Percentiles rank a stretch among this genome's conserved stretches.
Evolutionary conservation across 2,113 vertebrate species (phyloP).

Genomic region (Gorsachius goisagi): DNA sequence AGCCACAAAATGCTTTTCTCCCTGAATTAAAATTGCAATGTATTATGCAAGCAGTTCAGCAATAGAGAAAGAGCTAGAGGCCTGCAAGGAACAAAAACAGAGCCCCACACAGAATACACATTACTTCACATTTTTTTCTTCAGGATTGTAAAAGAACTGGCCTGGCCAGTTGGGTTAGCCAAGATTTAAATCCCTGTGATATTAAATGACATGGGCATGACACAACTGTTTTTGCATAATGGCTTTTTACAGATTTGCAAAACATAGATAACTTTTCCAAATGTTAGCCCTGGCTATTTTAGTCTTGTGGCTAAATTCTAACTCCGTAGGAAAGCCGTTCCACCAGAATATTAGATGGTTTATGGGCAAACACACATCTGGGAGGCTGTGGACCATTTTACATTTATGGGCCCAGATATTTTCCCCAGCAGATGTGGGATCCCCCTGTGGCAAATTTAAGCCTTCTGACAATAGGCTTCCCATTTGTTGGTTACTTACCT

Average conservation of each 20-base stretch:
- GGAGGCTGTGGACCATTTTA: background rate
- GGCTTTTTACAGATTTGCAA: background rate
- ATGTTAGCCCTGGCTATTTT: background rate
- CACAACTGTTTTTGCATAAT: background rate
- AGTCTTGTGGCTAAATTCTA: background rate
- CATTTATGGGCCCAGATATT: background rate
- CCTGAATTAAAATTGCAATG: background rate
- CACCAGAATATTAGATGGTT: background rate
- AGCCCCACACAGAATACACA: background rate
- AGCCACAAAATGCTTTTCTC: background rate
- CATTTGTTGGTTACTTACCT: slow-evolving; percentile 1
- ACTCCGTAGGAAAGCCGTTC: background rate
- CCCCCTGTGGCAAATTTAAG: background rate
- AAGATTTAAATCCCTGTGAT: background rate
- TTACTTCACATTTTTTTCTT: background rate
- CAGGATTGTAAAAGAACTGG: background rate
- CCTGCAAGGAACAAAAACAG: background rate
- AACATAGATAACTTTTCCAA: background rate
- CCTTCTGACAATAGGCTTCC: background rate
- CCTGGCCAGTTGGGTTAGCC: background rate
- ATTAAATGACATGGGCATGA: background rate
- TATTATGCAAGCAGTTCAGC: slow-evolving; percentile 18
- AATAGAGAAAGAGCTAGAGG: background rate
- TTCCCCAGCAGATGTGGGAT: background rate
- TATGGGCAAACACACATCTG: background rate